Conservation (phyloP, 2,797 vertebrate genomes). For the Stomatorhinus walkeri region DNA sequence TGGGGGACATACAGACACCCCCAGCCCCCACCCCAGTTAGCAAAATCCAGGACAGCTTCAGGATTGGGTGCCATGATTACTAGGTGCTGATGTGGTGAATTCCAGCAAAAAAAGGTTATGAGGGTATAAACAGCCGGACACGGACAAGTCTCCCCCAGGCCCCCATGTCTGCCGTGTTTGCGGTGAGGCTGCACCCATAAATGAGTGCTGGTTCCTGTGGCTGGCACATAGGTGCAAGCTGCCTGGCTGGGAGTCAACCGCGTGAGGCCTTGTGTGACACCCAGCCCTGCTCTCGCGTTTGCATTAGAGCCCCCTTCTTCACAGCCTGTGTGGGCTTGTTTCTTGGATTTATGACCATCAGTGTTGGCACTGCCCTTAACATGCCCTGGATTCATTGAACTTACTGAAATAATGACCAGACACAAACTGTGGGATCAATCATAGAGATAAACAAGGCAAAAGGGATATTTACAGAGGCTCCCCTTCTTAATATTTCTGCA, state of each 20-base stretch:
- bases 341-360: background rate
- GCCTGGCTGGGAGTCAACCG: slow-evolving; percentile 21
- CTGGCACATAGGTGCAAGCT: slow-evolving; percentile 41
- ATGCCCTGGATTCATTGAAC: background rate
- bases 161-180: slow-evolving; percentile 17
- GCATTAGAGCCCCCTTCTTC: background rate
- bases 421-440: background rate
- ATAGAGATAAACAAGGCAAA: background rate
- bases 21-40: background rate
- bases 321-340: background rate
- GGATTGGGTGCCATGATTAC: background rate
- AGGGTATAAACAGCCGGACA: background rate
- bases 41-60: background rate
- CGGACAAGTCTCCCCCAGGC: background rate
- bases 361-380: too few species aligned
- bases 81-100: background rate
- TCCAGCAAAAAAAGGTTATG: background rate
- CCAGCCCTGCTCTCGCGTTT: background rate
- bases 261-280: background rate
- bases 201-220: slow-evolving; percentile 22
- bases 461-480: background rate
- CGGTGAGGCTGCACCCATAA: slow-evolving; percentile 29
- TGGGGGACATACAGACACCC: background rate
- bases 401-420: background rate
- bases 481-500: background rate